These are phyloP conservation scores for Stylophora pistillata DNA, from an alignment of 64 coral and sea anemone genomes.

Conservation along the genomic window DNA sequence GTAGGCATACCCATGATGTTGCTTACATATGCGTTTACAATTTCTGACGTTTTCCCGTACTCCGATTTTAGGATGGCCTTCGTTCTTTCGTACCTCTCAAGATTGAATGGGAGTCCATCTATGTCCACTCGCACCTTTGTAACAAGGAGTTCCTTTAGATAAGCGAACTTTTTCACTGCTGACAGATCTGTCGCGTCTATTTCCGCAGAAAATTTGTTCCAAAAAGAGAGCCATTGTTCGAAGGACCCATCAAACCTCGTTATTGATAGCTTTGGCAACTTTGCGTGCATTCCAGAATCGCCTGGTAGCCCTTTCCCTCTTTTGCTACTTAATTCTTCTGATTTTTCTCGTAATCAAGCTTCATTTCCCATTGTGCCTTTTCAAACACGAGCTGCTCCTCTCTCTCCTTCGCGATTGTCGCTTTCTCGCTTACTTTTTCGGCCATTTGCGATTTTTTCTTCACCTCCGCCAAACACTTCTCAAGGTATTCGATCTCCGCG, in stretches of 20 bases:
- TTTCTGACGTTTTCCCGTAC: conserved; percentile 59
- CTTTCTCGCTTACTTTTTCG: no score
- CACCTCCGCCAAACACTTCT: no score
- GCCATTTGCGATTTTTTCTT: no score
- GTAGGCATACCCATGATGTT: conserved; percentile 46
- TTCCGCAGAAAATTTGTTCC: conserved; percentile 23
- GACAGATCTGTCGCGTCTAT: conserved; percentile 33
- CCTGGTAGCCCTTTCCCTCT: not conserved
- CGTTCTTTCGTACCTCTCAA: conserved; percentile 35
- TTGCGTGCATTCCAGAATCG: not conserved
- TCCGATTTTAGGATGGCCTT: conserved; percentile 40
- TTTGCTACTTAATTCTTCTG: conserved; percentile 2
- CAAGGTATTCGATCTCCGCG: no score
- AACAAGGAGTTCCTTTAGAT: conserved; percentile 43
- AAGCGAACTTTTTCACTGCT: conserved; percentile 54
- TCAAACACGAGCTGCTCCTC: no score
- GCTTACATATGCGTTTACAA: conserved; percentile 40
- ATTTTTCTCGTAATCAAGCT: no score
- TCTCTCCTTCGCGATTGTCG: no score
- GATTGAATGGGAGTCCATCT: conserved; percentile 52
- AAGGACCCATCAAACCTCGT: conserved; percentile 7
- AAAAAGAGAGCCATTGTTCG: conserved; percentile 46
- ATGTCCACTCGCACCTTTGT: conserved; percentile 45
- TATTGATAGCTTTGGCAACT: conserved; percentile 51
- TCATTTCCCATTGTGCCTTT: no score